Base-by-base conservation (phyloP, 2,113 vertebrate genomes). In the Crocuta crocuta region DNA sequence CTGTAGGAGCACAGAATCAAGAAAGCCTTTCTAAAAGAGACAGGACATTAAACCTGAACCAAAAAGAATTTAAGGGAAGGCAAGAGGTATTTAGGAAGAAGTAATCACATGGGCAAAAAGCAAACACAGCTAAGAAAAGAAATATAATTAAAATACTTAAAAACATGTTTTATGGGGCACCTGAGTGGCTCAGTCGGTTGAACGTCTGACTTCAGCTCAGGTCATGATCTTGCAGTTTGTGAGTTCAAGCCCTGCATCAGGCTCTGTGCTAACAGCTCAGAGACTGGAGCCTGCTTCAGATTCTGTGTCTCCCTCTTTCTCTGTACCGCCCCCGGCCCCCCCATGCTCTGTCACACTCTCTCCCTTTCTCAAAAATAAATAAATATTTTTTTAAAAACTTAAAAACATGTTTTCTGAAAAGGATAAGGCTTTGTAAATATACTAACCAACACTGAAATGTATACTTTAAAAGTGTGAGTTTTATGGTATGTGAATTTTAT, bases 11-110 rank as follows among this genome's bases (percentile, higher is more conserved):
- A 63, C 19, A 79, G 28, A 35, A 89, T 68, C 16, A 93, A 81
- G 63, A 95, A 66, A 66, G 55, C 2, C 55, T 80, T 79, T 26
- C 63, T 65, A 28, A 83, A 76, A 91, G 28, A 84, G 28, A 71
- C 35, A 65, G 5, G 13, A 70, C 28, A 95, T 78, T 50, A 92
- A 61, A 89, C 10, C 10, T 78, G 43, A 97, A 89, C 89, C 23
- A 82, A 85, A 97, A 92, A 45, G 23, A 95, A 88, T 19, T 87
- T 83, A 78, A 70, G 63, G 79, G 79, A 94, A 90, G 31, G 28
- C 66, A 76, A 83, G 76, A 81, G 15, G 24, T 85, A 39, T 33
- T 90, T 63, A 66, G 26, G 13, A 71, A 85, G 82, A 10, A 91
- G 55, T 88, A 74, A 92, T 4, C 13, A 82, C 5, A 87, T 17